phyloP scores from a whole-genome alignment of 1,140 invertebrate genomes.

The Diprion similis region DNA sequence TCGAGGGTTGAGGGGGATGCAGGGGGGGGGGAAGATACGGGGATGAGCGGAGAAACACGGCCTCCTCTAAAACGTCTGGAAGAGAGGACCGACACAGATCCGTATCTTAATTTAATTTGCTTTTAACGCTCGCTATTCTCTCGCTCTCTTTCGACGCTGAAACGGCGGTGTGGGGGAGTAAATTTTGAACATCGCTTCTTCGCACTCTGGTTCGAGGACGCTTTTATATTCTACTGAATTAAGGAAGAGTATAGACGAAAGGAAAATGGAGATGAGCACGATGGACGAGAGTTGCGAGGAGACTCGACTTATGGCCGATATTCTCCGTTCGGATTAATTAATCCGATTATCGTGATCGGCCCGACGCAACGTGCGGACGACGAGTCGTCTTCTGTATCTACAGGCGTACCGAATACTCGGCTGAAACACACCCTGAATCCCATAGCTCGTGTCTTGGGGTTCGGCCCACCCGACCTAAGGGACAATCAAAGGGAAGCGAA shows the following conservation, averaged over 20 bases:
- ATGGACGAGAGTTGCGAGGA: neutral
- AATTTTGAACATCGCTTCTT: constrained; percentile 12
- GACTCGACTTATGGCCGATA: neutral
- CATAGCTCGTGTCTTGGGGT: too few species aligned
- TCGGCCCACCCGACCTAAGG: neutral
- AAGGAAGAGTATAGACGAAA: too few species aligned
- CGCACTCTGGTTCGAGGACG: neutral
- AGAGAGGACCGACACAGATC: constrained; percentile 6
- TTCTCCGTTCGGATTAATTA: neutral
- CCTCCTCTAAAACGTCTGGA: neutral
- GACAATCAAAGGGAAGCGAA: neutral
- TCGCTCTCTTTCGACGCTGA: neutral
- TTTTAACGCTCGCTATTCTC: neutral
- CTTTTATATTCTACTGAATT: neutral
- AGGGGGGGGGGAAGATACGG: neutral
- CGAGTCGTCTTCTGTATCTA: too few species aligned
- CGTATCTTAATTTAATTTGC: constrained; percentile 15
- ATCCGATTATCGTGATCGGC: constrained; percentile 9
- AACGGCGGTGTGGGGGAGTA: neutral
- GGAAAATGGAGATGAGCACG: neutral
- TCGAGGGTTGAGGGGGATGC: neutral
- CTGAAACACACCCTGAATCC: neutral
- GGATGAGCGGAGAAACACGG: neutral
- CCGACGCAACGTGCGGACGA: neutral
- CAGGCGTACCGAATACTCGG: neutral